phyloP scores from a whole-genome alignment of 1,140 invertebrate species.

The Frieseomelitta varia region DNA sequence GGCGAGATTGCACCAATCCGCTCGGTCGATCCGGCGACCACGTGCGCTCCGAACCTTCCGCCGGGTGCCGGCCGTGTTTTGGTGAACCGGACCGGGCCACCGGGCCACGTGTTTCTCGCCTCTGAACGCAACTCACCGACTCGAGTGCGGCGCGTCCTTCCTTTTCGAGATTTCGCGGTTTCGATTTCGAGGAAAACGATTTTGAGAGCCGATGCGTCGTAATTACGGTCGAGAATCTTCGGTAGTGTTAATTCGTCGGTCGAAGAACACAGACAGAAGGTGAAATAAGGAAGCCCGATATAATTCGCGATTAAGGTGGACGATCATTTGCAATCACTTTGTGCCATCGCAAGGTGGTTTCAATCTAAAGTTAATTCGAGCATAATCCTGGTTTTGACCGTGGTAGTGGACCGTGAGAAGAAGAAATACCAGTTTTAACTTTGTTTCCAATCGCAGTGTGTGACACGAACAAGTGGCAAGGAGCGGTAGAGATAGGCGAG shows the following conservation, averaged over 20 bases:
- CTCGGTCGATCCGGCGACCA: conserved; percentile 66
- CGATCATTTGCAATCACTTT: no score
- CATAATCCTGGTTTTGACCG: no score
- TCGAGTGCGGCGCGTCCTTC: background rate
- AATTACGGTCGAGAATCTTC: background rate
- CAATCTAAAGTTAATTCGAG: background rate
- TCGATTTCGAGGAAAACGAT: no score
- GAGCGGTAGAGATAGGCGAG: background rate
- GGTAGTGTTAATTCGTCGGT: background rate
- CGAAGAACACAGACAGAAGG: no score
- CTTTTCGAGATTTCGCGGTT: background rate
- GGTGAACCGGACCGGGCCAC: background rate
- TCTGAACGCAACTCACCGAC: background rate
- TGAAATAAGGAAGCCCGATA: background rate
- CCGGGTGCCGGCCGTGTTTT: conserved; percentile 30
- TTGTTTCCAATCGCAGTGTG: no score
- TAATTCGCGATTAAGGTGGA: background rate
- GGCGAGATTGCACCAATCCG: conserved; percentile 76
- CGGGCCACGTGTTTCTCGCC: conserved; percentile 24
- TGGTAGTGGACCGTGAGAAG: background rate
- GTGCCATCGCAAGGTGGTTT: background rate
- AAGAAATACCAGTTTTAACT: background rate
- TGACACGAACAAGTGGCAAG: background rate
- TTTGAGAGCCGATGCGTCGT: no score
- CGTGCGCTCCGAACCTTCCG: conserved; percentile 65